These are phyloP conservation scores for Tachuris rubrigastra DNA, from an alignment of 2,113 vertebrate genomes.

Conservation along the genomic window DNA sequence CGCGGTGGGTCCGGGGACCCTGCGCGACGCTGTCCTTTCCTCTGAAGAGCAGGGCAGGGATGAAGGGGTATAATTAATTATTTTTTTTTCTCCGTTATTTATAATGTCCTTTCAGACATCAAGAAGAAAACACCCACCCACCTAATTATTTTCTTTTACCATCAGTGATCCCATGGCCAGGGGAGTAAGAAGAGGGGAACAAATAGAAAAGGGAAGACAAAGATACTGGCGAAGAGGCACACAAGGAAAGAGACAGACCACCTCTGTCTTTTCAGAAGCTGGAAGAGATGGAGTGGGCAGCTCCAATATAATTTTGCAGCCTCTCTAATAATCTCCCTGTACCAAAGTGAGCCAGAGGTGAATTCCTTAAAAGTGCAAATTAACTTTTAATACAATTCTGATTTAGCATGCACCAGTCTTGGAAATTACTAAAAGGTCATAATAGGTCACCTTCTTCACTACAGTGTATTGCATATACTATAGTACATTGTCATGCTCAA, in stretches of 20 bases:
- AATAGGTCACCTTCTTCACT: background rate
- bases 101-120: background rate
- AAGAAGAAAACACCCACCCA: background rate
- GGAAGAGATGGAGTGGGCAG: background rate
- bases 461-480: accelerated
- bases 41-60: background rate
- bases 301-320: background rate
- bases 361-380: background rate
- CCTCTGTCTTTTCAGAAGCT: background rate
- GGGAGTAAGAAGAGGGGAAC: background rate
- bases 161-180: background rate
- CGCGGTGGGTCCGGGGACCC: background rate
- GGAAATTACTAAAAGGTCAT: background rate
- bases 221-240: accelerated
- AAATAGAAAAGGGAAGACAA: background rate
- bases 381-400: background rate
- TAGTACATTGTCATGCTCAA: accelerated
- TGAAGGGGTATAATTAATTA: too few species aligned
- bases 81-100: background rate
- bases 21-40: background rate
- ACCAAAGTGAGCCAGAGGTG: background rate
- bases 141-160: background rate
- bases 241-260: accelerated
- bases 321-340: background rate
- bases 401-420: background rate